Base-by-base conservation (phyloP, 2,888 invertebrate genomes). In the Hirtodrosophila cameraria region DNA sequence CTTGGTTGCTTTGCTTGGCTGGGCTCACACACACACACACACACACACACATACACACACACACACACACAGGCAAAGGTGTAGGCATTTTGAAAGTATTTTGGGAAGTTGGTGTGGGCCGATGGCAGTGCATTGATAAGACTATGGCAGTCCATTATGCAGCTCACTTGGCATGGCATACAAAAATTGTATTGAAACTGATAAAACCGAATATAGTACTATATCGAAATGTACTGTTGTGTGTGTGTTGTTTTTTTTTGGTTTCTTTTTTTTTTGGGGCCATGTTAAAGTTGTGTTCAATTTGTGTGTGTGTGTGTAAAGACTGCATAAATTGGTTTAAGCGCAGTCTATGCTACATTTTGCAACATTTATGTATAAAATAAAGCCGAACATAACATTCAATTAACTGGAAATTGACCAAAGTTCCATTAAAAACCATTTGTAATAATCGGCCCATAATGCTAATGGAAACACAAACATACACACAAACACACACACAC, bases 101-200 rank as follows among this genome's bases (percentile, higher is more conserved):
- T 27, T 46, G 46, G 23, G n/a, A n/a, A n/a, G n/a, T n/a, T n/a
- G n/a, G 46, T 18, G 8, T 58, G 49, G 27, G 28, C 62, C 82
- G 79, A 78, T 82, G 75, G 66, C 68, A 62, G 54, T 69, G 60
- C 64, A 69, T 63, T 71, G 85, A 78, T 82, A 85, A 69, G 85
- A 67, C 68, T 59, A 48, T 67, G 85, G 75, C 85, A 81, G 79
- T 72, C 71, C 75, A 84, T 80, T 80, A 75, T 78, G 75, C 68
- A 71, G 75, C 75, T 85, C 79, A 78, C 75, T 78, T 71, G 85
- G 71, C 71, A 62, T 35, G 70, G 39, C 60, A 45, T 42, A 55
- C 45, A 64, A 43, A 66, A 39, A 59, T 53, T 63, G 65, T 59
- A 71, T 70, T 52, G 69, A 43, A 58, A 31, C 53, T 46, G 70